A percentile compares a stretch with the other conserved stretches of the same genome.
Conservation (phyloP, 2,888 invertebrate genomes). For the Plemyria rubiginata region DNA sequence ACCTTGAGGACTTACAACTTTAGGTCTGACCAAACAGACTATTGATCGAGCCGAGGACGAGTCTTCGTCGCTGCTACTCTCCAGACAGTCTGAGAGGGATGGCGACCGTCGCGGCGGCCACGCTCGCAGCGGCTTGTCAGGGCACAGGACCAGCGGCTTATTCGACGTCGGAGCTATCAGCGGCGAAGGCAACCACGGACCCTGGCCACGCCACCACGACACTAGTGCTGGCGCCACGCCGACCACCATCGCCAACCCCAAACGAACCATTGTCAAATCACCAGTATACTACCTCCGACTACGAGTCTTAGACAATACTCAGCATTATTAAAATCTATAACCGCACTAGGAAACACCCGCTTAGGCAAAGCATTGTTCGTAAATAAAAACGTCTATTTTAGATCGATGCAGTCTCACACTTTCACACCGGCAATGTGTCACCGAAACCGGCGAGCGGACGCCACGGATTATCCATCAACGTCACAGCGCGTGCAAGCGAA, state of each 20-base stretch:
- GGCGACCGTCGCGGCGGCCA: constrained; percentile 74
- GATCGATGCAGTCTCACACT: constrained; percentile 67
- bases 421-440: constrained; percentile 66
- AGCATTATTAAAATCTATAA: constrained; percentile 43
- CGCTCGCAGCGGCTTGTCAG: constrained; percentile 61
- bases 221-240: constrained; percentile 81
- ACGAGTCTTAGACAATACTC: constrained; percentile 38
- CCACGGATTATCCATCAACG: constrained; percentile 62
- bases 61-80: constrained; percentile 77
- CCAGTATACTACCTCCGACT: constrained; percentile 17
- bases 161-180: constrained; percentile 57
- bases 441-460: constrained; percentile 59
- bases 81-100: constrained; percentile 79
- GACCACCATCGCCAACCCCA: constrained; percentile 81
- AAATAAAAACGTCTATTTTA: constrained; percentile 75
- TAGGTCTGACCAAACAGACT: constrained; percentile 78
- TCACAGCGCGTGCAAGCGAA: constrained; percentile 43
- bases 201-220: constrained; percentile 79
- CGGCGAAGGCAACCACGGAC: constrained; percentile 59
- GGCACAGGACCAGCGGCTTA: constrained; percentile 59
- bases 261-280: constrained; percentile 67
- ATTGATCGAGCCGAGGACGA: constrained; percentile 69
- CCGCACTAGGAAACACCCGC: constrained; percentile 54
- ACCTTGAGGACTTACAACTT: constrained; percentile 65
- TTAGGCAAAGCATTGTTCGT: constrained; percentile 61